Base-by-base conservation (phyloP, 2,888 invertebrate species). In the Cordilura impudica region DNA sequence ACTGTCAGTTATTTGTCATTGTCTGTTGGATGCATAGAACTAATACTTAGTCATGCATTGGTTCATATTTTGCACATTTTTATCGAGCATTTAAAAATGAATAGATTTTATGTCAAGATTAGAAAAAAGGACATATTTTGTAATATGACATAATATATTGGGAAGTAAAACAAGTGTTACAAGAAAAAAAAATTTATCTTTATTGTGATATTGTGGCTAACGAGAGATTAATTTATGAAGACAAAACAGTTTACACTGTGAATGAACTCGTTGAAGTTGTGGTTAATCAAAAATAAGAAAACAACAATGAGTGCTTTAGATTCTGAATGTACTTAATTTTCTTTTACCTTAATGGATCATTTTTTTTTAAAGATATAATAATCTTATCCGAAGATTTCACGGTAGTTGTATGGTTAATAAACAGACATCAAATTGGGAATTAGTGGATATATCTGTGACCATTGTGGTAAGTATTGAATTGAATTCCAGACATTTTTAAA, bases 1-100 rank as follows among this genome's bases (percentile, higher is more conserved):
- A 67, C 73, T 80, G 81, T 78, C 65, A 81, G 78, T 78, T 76
- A 81, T 83, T 79, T 76, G 39, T 66, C 74, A 78, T 80, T 80
- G 76, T 81, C n/a, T 72, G 47, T 65, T 49, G 23, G 26, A 49
- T n/a, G 16, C 29, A 51, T 72, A 51, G 29, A 23, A 16, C 10
- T 21, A n/a, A 39, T 23, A 56, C 75, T 75, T 69, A 69, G 63
- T 14, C 75, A 70, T 63, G 75, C 69, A 63, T 56, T 47, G 16
- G 23, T 66, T 65, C 60, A 65, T 65, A 73, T 71, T 74, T 78
- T 78, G 72, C 65, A 58, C 54, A 67, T 31, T 63, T 78, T 74
- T 31, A 54, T 66, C 31, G 26, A 71, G 31, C 54, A 43, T 56
- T 71, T 43, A 21, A 39, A 6, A 35, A 26, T 3, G 26, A 26